Evolutionary conservation across 2,888 invertebrate species (phyloP).

Genomic region (Campoplex capitator): DNA sequence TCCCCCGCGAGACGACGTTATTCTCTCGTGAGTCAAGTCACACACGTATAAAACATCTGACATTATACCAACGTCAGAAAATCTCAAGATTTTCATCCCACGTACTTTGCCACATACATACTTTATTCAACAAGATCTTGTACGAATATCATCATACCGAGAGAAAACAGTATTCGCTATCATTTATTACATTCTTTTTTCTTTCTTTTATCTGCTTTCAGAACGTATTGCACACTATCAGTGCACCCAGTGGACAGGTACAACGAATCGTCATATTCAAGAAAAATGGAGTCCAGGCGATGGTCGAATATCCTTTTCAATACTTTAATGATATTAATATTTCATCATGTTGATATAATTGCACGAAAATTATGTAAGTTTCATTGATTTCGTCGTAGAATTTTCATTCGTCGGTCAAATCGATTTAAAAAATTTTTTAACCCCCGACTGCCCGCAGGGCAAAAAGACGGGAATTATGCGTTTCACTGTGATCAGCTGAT

Average conservation of each 20-base stretch:
- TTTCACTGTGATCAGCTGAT: too few relatives aligned
- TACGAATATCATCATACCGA: conserved; percentile 26
- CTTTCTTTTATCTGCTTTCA: conserved; percentile 87
- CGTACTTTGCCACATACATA: conserved; percentile 14
- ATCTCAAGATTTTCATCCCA: conserved; percentile 25
- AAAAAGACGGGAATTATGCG: too few relatives aligned
- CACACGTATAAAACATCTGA: conserved; percentile 4
- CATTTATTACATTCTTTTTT: background rate
- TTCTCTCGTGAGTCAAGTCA: conserved; percentile 39
- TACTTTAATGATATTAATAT: background rate
- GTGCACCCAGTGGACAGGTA: conserved; percentile 97
- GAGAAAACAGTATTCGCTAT: background rate
- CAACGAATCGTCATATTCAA: conserved; percentile 99
- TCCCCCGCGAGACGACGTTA: conserved; percentile 13
- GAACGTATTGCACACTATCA: conserved; percentile 99
- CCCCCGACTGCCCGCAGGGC: too few relatives aligned
- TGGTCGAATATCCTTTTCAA: conserved; percentile 98
- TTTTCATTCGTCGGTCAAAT: too few relatives aligned
- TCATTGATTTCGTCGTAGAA: too few relatives aligned
- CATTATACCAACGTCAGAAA: conserved; percentile 41
- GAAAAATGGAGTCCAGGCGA: conserved; percentile 99
- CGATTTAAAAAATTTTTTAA: too few relatives aligned
- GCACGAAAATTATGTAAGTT: background rate
- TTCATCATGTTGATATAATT: background rate
- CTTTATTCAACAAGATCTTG: conserved; percentile 27